Base-by-base conservation (phyloP, 2,797 vertebrate species). In the Hoplostethus atlanticus region DNA sequence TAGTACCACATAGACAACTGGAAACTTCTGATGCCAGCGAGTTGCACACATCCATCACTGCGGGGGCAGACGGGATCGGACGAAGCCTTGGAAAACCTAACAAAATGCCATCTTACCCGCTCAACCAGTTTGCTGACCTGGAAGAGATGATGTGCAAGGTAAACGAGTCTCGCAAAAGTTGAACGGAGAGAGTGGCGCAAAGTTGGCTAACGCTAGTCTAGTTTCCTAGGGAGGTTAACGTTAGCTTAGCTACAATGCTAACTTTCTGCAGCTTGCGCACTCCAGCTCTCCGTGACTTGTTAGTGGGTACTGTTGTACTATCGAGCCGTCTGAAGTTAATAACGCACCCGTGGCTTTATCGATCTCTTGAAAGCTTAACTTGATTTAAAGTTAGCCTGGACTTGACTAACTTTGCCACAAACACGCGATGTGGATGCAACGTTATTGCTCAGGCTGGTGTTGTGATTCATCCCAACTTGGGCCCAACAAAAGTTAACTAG, bases 81-180 rank as follows among this genome's bases (percentile, higher is more conserved):
- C 79, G 15, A 65, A 71, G 57, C 56, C 2, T 48, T 73, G 17
- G 56, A 68, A 11, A 62, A 30, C 47, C 64, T 64, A 38, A 44
- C 81, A 64, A 31, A 28, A 92, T 93, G 91, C 92, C 89, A 3
- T 91, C 90, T 47, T 80, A 86, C 76, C 84, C 84, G 30, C 81
- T 84, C 30, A 70, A 81, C 81, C 89, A 92, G 82, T 87, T 89
- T 4, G 60, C 77, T 0, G 91, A 90, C 59, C 71, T 91, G 81
- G 92, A 93, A 10, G 87, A 93, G 61, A 83, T 90, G 68, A 89
- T 93, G 89, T 89, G 84, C 80, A 87, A 91, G 91, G 92, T 92
- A 88, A 90, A 64, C 0, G 61, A 56, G 6, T 30, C 11, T n/a
- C 5, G 68, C 11, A 59, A 70, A 83, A 88, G 85, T 82, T 82